Percentiles rank a stretch among this genome's conserved stretches.
These are phyloP conservation scores for Leucania comma DNA, from an alignment of 2,888 invertebrate species.

Conservation along the genomic window DNA sequence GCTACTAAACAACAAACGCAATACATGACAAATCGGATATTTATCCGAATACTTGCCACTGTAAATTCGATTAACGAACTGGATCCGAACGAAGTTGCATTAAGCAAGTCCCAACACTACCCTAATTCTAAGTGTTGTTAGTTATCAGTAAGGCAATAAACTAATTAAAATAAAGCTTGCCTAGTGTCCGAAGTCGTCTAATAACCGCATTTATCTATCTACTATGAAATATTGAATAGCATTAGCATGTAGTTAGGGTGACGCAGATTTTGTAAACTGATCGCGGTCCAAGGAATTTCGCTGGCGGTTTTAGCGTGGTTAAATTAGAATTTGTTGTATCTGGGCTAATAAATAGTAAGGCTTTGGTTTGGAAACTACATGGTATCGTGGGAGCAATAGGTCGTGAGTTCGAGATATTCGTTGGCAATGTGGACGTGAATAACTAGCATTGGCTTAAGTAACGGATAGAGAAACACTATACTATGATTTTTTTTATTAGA, in stretches of 20 bases:
- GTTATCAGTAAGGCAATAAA: slow-evolving; percentile 51
- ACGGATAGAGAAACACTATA: not conserved
- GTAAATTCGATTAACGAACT: slow-evolving; percentile 44
- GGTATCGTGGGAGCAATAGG: slow-evolving; percentile 29
- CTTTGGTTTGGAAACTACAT: slow-evolving; percentile 26
- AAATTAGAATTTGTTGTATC: slow-evolving; percentile 50
- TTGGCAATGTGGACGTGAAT: slow-evolving; percentile 16
- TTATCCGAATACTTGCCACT: slow-evolving; percentile 51
- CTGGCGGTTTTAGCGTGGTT: slow-evolving; percentile 25
- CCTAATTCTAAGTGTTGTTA: slow-evolving; percentile 34
- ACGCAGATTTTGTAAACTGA: slow-evolving; percentile 51
- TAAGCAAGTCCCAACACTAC: slow-evolving; percentile 43
- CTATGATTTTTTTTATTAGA: too few species aligned
- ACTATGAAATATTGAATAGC: slow-evolving; percentile 49
- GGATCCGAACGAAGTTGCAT: not conserved
- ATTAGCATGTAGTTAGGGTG: slow-evolving; percentile 44
- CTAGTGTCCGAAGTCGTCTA: slow-evolving; percentile 26
- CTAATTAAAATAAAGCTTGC: slow-evolving; percentile 56
- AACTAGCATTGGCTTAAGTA: not conserved
- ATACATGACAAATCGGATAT: slow-evolving; percentile 48
- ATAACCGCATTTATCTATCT: slow-evolving; percentile 37
- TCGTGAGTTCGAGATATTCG: slow-evolving; percentile 30
- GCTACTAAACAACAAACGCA: slow-evolving; percentile 38
- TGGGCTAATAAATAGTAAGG: slow-evolving; percentile 37
- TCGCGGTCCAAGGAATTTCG: slow-evolving; percentile 36